Percentiles rank a stretch among this genome's conserved stretches.
Evolutionary conservation across 2,113 vertebrate species (phyloP).

Genomic region (Craseonycteris thonglongyai): DNA sequence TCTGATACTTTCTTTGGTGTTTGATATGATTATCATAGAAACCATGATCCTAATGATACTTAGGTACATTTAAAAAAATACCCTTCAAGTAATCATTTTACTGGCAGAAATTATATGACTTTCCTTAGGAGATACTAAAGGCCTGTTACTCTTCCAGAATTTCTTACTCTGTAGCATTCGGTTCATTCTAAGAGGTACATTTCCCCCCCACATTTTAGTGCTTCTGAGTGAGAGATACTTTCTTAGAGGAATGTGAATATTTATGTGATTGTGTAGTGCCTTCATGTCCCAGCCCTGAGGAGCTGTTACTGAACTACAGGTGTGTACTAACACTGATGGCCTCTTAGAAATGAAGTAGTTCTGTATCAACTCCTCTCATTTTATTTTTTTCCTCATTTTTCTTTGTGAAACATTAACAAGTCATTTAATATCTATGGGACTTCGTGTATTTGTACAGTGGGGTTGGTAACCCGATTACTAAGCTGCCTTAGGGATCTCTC

Average conservation of each 20-base stretch:
- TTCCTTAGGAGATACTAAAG: neutral
- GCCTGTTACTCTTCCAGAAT: neutral
- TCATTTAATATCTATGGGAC: neutral
- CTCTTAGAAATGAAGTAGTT: slow-evolving; percentile 1
- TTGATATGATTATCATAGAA: neutral
- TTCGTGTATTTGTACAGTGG: slow-evolving; percentile 23
- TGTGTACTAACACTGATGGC: neutral
- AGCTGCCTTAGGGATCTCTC: neutral
- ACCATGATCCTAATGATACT: neutral
- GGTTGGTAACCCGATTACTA: neutral
- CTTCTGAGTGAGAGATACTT: neutral
- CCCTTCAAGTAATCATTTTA: neutral
- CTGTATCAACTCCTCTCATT: neutral
- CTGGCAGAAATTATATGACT: neutral
- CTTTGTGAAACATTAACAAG: slow-evolving; percentile 6
- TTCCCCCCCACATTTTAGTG: neutral
- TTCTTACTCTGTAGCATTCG: neutral
- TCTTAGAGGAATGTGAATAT: neutral
- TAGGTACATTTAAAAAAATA: neutral
- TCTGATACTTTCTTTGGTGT: neutral
- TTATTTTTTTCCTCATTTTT: neutral
- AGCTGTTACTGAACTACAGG: neutral
- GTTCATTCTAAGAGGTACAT: neutral
- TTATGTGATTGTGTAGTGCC: neutral
- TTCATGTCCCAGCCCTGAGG: neutral